phyloP scores from a whole-genome alignment of 2,113 vertebrate species.

The Cheilinus undulatus region DNA sequence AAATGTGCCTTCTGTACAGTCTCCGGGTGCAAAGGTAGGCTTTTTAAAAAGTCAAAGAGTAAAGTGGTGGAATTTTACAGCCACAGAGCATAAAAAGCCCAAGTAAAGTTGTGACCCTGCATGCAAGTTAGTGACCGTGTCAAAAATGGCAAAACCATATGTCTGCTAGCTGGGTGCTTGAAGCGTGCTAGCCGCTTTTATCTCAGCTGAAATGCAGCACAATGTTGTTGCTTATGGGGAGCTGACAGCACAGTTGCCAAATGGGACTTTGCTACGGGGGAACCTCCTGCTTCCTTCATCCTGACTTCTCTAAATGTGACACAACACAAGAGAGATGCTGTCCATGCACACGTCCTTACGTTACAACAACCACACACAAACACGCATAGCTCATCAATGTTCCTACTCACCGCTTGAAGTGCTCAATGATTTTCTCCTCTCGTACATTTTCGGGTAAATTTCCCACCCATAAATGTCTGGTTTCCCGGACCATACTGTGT shows the following conservation, averaged over 20 bases:
- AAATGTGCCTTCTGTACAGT: neutral
- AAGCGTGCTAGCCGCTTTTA: conserved; percentile 15
- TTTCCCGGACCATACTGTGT: conserved; percentile 99
- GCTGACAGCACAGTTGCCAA: conserved; percentile 72
- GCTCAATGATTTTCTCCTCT: conserved; percentile 99
- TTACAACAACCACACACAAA: conserved; percentile 25
- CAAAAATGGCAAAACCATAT: conserved; percentile 50
- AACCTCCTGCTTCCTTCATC: conserved; percentile 73
- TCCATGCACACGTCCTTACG: conserved; percentile 35
- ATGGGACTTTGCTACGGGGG: conserved; percentile 65
- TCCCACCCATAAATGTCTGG: conserved; percentile 99
- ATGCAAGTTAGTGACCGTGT: conserved; percentile 23
- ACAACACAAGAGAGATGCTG: conserved; percentile 63
- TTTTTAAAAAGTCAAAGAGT: neutral
- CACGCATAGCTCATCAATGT: conserved; percentile 13
- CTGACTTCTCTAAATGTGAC: conserved; percentile 66
- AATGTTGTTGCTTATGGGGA: conserved; percentile 26
- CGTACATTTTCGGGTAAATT: conserved; percentile 99
- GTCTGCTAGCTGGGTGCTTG: conserved; percentile 31
- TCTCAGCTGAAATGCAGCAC: conserved; percentile 39
- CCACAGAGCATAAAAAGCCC: neutral
- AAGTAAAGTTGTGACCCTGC: conserved; percentile 26
- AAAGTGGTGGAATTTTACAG: conserved; percentile 22
- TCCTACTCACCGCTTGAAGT: conserved; percentile 98
- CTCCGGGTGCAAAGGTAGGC: conserved; percentile 11